A percentile compares a stretch with the other conserved stretches of the same genome.
These are phyloP conservation scores for Silurus glanis DNA, from an alignment of 2,113 vertebrate genomes.

Conservation along the genomic window DNA sequence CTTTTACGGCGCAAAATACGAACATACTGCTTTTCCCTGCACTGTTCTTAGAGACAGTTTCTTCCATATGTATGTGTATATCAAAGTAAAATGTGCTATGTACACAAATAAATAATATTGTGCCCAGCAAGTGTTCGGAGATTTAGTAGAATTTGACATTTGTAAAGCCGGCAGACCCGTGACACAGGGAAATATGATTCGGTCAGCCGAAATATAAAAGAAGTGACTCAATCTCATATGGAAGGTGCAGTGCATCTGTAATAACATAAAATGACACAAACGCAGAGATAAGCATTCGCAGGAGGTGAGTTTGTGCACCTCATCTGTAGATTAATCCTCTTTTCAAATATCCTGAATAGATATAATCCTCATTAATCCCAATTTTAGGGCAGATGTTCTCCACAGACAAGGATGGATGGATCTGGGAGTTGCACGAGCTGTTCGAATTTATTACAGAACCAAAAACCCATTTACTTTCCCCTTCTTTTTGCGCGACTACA, in stretches of 20 bases:
- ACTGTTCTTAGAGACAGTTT: neutral
- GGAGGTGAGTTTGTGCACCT: neutral
- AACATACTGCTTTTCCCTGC: neutral
- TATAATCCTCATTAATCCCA: conserved; percentile 44
- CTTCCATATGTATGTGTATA: neutral
- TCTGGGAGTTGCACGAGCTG: conserved; percentile 24
- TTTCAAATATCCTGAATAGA: conserved; percentile 26
- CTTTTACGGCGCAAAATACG: conserved; percentile 1
- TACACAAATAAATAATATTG: conserved; percentile 20
- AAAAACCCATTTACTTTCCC: conserved; percentile 1
- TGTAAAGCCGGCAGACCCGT: conserved; percentile 30
- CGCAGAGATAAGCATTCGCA: neutral
- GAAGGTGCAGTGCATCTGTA: conserved; percentile 20
- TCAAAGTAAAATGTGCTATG: conserved; percentile 25
- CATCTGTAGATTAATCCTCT: conserved; percentile 36
- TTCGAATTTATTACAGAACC: conserved; percentile 13
- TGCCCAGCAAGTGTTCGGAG: conserved; percentile 35
- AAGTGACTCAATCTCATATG: conserved; percentile 9
- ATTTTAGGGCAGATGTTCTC: conserved; percentile 41
- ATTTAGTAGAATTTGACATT: conserved; percentile 43
- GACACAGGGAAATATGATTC: conserved; percentile 33
- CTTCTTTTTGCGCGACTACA: too few species aligned
- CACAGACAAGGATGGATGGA: conserved; percentile 37
- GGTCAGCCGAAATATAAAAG: conserved; percentile 36
- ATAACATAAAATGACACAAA: conserved; percentile 12